Conservation (phyloP, 2,888 invertebrate genomes). For the Dexiosoma caninum region DNA sequence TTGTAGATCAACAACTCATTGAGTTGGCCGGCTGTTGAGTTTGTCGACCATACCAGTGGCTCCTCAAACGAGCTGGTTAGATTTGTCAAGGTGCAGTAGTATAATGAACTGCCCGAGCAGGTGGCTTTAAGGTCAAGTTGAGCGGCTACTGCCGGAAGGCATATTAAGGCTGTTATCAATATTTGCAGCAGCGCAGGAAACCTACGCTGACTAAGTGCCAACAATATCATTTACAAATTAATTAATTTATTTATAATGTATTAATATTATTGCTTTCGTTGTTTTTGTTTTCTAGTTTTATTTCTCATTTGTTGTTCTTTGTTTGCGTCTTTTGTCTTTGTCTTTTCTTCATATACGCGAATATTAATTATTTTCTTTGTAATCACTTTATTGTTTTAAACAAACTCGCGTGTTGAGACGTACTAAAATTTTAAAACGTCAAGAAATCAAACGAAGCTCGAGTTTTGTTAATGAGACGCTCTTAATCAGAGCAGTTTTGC, state of each 20-base stretch:
- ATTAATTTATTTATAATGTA: slow-evolving; percentile 1
- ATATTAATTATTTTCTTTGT: neutral
- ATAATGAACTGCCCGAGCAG: slow-evolving; percentile 66
- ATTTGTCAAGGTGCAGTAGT: slow-evolving; percentile 63
- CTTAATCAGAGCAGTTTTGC: slow-evolving; percentile 36
- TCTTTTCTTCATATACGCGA: neutral
- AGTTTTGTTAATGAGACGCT: slow-evolving; percentile 1
- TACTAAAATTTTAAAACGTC: slow-evolving; percentile 5
- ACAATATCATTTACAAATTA: slow-evolving; percentile 28
- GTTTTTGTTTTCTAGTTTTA: neutral
- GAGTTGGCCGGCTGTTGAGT: slow-evolving; percentile 57
- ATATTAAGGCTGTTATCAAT: slow-evolving; percentile 28
- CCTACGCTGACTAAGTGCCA: slow-evolving; percentile 12
- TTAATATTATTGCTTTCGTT: slow-evolving; percentile 4
- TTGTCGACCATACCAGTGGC: slow-evolving; percentile 58
- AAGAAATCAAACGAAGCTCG: neutral
- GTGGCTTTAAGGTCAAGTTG: slow-evolving; percentile 67
- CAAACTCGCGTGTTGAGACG: slow-evolving; percentile 15
- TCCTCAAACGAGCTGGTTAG: slow-evolving; percentile 59
- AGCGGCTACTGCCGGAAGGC: slow-evolving; percentile 10
- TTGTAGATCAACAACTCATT: slow-evolving; percentile 67
- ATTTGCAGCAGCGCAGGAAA: slow-evolving; percentile 2
- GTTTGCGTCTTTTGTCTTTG: slow-evolving; percentile 6
- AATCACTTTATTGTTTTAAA: neutral
- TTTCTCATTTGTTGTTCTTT: no score